These are phyloP conservation scores for Siphamia tubifer DNA, from an alignment of 2,113 vertebrate species.

Conservation along the genomic window DNA sequence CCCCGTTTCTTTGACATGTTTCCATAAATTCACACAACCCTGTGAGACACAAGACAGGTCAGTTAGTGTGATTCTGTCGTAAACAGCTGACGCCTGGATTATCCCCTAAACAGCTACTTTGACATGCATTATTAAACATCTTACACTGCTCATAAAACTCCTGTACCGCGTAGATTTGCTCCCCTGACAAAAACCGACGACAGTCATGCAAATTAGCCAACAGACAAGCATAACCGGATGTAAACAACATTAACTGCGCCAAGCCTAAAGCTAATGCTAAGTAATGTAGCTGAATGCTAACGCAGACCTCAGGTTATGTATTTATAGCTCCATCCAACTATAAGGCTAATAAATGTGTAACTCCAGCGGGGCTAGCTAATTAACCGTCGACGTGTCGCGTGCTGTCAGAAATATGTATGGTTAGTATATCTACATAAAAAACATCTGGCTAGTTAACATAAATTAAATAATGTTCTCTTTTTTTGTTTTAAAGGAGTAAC, in stretches of 20 bases:
- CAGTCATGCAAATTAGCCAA: conserved; percentile 14
- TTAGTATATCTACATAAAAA: neutral
- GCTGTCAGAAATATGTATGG: neutral
- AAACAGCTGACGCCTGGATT: neutral
- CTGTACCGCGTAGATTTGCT: neutral
- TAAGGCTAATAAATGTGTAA: conserved; percentile 45
- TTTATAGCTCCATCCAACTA: conserved; percentile 22
- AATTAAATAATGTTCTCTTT: neutral
- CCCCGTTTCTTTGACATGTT: conserved; percentile 86
- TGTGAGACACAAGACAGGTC: conserved; percentile 53
- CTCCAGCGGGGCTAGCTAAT: conserved; percentile 14
- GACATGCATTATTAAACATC: rapidly evolving
- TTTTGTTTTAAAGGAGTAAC: neutral
- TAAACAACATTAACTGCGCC: conserved; percentile 70
- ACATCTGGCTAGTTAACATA: neutral
- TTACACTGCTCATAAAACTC: neutral
- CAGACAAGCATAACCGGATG: conserved; percentile 61
- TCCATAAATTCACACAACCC: conserved; percentile 78
- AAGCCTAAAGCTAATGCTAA: conserved; percentile 47
- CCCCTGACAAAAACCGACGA: neutral
- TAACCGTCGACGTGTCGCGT: conserved; percentile 20
- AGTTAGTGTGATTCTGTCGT: conserved; percentile 2
- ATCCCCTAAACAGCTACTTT: neutral
- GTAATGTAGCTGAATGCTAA: conserved; percentile 29
- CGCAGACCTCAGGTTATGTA: neutral